phyloP scores from a whole-genome alignment of 2,888 invertebrate species.

The Epicampocera succincta region DNA sequence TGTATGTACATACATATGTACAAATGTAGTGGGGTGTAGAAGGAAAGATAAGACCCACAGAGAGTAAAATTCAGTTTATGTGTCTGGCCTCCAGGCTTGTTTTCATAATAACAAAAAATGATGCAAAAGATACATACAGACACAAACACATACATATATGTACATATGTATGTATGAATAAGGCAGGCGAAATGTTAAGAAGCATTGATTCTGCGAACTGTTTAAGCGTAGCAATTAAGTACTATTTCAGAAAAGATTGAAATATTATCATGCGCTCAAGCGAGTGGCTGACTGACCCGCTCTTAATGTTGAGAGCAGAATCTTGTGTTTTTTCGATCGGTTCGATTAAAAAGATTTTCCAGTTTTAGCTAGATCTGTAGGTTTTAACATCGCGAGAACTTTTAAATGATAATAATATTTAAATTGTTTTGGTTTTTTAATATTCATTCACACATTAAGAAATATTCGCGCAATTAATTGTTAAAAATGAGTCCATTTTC shows the following conservation, averaged over 20 bases:
- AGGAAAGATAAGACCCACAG: slow-evolving; percentile 39
- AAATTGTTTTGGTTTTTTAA: slow-evolving; percentile 31
- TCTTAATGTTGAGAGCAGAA: slow-evolving; percentile 40
- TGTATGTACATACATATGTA: background rate
- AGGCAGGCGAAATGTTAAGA: too few relatives aligned
- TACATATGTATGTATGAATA: slow-evolving; percentile 1
- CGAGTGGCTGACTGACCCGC: slow-evolving; percentile 25
- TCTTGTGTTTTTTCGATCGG: slow-evolving; percentile 44
- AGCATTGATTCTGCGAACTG: too few relatives aligned
- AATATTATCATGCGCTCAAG: slow-evolving; percentile 59
- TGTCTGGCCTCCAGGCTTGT: slow-evolving; percentile 68
- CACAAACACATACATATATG: background rate
- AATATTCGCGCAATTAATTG: slow-evolving; percentile 38
- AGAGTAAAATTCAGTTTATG: slow-evolving; percentile 23
- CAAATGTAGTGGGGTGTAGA: background rate
- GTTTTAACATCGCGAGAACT: slow-evolving; percentile 56
- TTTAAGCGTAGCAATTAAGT: slow-evolving; percentile 6
- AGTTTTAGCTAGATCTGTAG: slow-evolving; percentile 48
- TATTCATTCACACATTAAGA: slow-evolving; percentile 15
- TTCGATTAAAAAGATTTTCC: slow-evolving; percentile 50
- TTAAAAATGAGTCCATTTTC: slow-evolving; percentile 27
- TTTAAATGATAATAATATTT: slow-evolving; percentile 52
- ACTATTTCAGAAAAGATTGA: slow-evolving; percentile 6
- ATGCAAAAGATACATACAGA: slow-evolving; percentile 12
- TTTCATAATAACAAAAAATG: slow-evolving; percentile 51